Evolutionary conservation across 2,113 vertebrate species (phyloP), one percentile per base, ranked within the genome.

Genomic region (Numida meleagris): DNA sequence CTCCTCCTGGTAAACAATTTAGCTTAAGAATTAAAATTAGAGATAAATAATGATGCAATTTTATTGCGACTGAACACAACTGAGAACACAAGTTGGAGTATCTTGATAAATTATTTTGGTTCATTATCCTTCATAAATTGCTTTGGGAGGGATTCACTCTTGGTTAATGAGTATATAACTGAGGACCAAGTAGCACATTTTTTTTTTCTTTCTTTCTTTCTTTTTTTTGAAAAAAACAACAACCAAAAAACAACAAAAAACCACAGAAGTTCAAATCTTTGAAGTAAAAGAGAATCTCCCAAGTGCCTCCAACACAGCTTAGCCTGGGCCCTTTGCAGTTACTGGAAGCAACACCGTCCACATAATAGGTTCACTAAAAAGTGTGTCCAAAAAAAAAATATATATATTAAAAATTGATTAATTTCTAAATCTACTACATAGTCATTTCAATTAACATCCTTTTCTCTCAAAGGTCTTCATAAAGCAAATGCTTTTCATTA

Each of bases 111-210:
- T 95, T 95, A 95, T 88, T 85, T 86, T 94, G 85, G 93, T 97
- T 94, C 85, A 88, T 95, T 97, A 95, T 91, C 91, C 81, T 91
- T 91, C 91, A 95, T 93, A 94, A 95, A 95, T 97, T 95, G 91
- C 82, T 95, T 90, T 90, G 86, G 87, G 87, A 96, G 67, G 51
- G 61, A 94, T 84, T 95, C 82, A 83, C 18, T 95, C 46, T 91
- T 62, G 21, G 51, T 43, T 96, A 95, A 94, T 95, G 57, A 97
- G 46, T 57, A 57, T 78, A 93, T 88, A 81, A 90, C 75, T 68
- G 40, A 91, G 84, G 65, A 83, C 31, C 2, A 9, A 81, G 85
- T 48, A 94, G 45, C 9, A 27, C 9, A 40, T 29, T 27, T 25
- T 27, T 25, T 61, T 25, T 38, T 53, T 53, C 3, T 24, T 24